Base-by-base conservation (phyloP, 2,888 invertebrate species). In the Amphipyra tragopoginis region DNA sequence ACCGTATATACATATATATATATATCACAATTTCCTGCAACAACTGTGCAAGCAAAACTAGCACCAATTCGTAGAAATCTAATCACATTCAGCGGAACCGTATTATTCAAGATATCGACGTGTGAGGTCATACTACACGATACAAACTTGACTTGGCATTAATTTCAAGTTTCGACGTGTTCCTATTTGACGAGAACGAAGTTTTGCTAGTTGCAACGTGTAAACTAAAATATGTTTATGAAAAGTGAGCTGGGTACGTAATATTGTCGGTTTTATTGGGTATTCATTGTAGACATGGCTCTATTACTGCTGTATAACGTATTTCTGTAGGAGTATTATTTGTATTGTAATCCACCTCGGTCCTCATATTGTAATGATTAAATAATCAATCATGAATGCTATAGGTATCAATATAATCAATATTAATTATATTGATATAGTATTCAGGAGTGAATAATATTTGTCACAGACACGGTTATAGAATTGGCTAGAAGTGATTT, bases 141-240 rank as follows among this genome's bases (percentile, higher is more conserved):
- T 38, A 44, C 21, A 34, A 40, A 49, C 44, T 14, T 10, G 14
- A 15, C 38, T 34, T 42, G 48, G 11, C 11, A 42, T 49, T 52
- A 40, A 53, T 63, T 70, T 63, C 15, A 68, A 53, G 44, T 57
- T 71, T 33, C 39, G 15, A 61, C 39, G 1, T 62, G 33, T 39
- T 26, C n/a, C 10, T 34, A 43, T 70, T 54, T 55, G 54, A 48
- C 13, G 13, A 39, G 13, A 39, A 14, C 4, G 11, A 36, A 48
- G 43, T 48, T 56, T 38, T 13, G 34, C 26, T 11, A 29, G 34
- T 42, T 47, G 34, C 50, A 51, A 15, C 36, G 4, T 45, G 1
- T 34, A 14, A 57, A 51, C 68, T 40, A 11, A 9, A 13, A 10
- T 9, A 11, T 33, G 44, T 42, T 60, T 26, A 14, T 11, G 26